Percentiles rank a stretch among this genome's conserved stretches.
phyloP scores from a whole-genome alignment of 2,888 invertebrate species.

The Pterostichus niger region DNA sequence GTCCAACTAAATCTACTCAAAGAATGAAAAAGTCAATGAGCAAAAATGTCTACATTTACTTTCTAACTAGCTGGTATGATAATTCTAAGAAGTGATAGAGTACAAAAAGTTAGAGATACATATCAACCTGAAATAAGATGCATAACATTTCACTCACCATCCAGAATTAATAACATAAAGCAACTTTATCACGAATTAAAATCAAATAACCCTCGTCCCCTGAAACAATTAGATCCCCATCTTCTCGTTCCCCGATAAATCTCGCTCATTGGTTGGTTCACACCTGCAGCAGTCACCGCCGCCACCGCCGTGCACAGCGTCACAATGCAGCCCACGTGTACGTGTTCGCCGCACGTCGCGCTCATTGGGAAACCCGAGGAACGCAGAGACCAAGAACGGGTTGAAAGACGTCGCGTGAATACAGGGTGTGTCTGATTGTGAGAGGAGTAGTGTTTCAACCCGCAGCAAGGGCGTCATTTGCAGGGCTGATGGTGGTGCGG shows the following conservation, averaged over 20 bases:
- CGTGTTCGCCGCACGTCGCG: neutral
- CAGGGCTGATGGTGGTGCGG: neutral
- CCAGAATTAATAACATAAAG: conserved; percentile 14
- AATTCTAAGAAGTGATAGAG: neutral
- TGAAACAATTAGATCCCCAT: conserved; percentile 3
- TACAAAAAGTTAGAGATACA: neutral
- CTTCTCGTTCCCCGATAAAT: conserved; percentile 1
- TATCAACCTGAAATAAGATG: conserved; percentile 4
- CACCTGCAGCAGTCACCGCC: neutral
- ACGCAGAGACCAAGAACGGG: neutral
- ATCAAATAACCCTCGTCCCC: conserved; percentile 10
- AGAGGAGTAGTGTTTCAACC: neutral
- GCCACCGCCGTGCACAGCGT: neutral
- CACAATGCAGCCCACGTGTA: conserved; percentile 7
- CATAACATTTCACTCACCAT: neutral
- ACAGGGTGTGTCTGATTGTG: conserved; percentile 36
- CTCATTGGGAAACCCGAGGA: conserved; percentile 3
- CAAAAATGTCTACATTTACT: too few relatives aligned
- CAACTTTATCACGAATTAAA: neutral
- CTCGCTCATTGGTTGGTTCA: conserved; percentile 12
- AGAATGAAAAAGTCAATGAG: too few relatives aligned
- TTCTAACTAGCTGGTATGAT: too few relatives aligned
- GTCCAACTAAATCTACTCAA: too few relatives aligned
- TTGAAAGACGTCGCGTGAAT: conserved; percentile 24
- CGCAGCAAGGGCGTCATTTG: neutral